Percentiles rank a stretch among this genome's conserved stretches.
Evolutionary conservation across 2,113 vertebrate genomes (phyloP).

Genomic region (Benitochromis conjunctus): DNA sequence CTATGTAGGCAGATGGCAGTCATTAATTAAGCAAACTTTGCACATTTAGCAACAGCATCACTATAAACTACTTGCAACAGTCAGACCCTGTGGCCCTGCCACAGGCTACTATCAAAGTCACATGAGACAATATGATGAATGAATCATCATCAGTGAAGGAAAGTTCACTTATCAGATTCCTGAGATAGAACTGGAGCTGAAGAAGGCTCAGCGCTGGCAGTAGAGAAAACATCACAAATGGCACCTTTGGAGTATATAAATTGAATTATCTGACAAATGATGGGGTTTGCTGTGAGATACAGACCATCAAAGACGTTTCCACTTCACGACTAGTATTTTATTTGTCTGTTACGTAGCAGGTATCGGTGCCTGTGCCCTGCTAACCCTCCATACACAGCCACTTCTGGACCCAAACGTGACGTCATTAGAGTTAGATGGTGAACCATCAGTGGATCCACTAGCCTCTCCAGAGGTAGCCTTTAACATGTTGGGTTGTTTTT

Average conservation of each 20-base stretch:
- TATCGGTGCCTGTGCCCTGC: no score
- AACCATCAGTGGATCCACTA: neutral
- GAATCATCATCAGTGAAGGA: neutral
- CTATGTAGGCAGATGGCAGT: neutral
- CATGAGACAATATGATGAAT: neutral
- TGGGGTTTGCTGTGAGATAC: neutral
- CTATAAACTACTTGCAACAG: neutral
- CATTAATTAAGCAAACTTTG: neutral
- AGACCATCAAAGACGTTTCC: neutral
- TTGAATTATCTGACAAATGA: neutral
- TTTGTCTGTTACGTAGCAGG: no score
- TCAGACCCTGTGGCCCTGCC: neutral
- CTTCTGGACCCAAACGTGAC: no score
- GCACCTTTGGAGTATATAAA: neutral
- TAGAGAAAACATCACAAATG: neutral
- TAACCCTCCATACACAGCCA: no score
- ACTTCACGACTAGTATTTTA: neutral
- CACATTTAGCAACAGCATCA: neutral
- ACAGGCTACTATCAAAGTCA: neutral
- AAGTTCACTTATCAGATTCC: neutral
- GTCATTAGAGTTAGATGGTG: no score
- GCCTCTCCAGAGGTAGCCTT: no score
- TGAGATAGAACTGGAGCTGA: neutral
- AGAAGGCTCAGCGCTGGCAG: neutral
- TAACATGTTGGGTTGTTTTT: neutral